Base-by-base conservation (phyloP, 1,140 invertebrate species). In the Drosophila oshimai region DNA sequence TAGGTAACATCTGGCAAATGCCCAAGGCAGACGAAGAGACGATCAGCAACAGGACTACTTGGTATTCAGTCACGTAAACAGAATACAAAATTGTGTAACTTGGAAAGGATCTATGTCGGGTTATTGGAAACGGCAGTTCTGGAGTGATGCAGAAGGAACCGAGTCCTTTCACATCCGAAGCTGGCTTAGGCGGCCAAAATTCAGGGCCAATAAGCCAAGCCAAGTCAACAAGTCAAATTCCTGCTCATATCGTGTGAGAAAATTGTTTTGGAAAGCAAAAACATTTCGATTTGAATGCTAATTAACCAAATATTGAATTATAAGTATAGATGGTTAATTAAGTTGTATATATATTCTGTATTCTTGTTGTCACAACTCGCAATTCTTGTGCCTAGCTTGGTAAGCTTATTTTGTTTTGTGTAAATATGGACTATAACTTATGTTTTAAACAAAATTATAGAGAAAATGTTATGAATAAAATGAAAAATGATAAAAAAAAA, bases 1-100 rank as follows among this genome's bases (percentile, higher is more conserved):
- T 90, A 17, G 89, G 89, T 0, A 90, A 90, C 26, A 90, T 90
- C 5, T 90, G 89, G 89, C 58, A 68, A 45, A 61, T 90, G 68
- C 89, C 89, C 5, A 90, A 88, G 5, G 65, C 89, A 3, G 89
- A 90, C 1, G 75, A 73, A 26, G 89, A 90, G 0, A 46, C 68
- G 1, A 45, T 37, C 31, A 71, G 65, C 26, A 80, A 89, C 69
- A 81, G 81, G 1, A 75, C 86, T 4, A 90, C 89, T 6, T 90
- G 89, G 89, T 90, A 90, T 69, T 81, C 89, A 0, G 68, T 70
- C 28, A 17, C 61, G 7, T 79, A 80, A 34, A 22, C n/a, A n/a
- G n/a, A n/a, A 26, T 33, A 9, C 3, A 2, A 13, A 13, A 12
- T 7, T 9, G 6, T 28, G 12, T 3, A 2, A 29, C 2, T 22